Conservation (phyloP, 2,888 invertebrate species). For the Netelia virgata region DNA sequence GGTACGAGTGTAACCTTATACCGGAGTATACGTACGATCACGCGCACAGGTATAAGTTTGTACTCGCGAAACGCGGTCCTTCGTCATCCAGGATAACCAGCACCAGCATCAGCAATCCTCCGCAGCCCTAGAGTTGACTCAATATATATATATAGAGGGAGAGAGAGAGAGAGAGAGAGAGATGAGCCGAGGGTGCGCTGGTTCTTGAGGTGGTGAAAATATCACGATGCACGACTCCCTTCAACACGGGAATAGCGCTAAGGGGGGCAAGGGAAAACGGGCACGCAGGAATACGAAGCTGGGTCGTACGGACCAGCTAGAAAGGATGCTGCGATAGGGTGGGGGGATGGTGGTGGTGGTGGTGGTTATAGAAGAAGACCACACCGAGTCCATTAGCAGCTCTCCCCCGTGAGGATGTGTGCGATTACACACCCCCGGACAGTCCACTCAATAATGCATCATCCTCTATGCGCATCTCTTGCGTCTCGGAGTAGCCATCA, state of each 20-base stretch:
- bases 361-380: conserved; percentile 53
- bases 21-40: conserved; percentile 45
- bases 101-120: conserved; percentile 27
- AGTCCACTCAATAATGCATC: conserved; percentile 84
- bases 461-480: conserved; percentile 76
- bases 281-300: conserved; percentile 27
- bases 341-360: conserved; percentile 71
- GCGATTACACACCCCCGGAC: conserved; percentile 81
- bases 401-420: conserved; percentile 79
- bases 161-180: background rate
- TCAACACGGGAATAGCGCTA: conserved; percentile 61
- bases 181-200: conserved; percentile 1
- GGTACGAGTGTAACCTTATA: conserved; percentile 44
- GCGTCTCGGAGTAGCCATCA: conserved; percentile 72
- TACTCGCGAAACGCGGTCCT: conserved; percentile 23
- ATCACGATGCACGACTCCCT: conserved; percentile 75
- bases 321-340: conserved; percentile 60
- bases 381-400: conserved; percentile 82
- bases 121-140: conserved; percentile 1
- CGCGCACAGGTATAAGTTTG: conserved; percentile 34
- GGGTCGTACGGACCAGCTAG: conserved; percentile 50
- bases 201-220: conserved; percentile 79
- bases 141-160: conserved; percentile 8
- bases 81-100: conserved; percentile 53
- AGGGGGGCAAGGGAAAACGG: conserved; percentile 55